phyloP scores from a whole-genome alignment of 2,888 invertebrate species.

The Sepioteuthis lessoniana region DNA sequence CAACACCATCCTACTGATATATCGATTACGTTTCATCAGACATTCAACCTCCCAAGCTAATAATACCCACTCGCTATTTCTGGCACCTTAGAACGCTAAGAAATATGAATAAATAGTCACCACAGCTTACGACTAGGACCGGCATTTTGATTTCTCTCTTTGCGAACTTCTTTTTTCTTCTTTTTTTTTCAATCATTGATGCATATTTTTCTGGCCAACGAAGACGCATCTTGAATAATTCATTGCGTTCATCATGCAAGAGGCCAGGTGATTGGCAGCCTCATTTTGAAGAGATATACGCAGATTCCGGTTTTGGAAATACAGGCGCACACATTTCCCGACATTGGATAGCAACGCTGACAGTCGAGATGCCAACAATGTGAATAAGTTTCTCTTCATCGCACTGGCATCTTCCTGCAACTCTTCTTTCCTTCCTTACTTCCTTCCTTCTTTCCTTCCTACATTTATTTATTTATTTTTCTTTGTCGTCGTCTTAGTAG shows the following conservation, averaged over 20 bases:
- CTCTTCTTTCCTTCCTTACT: background rate
- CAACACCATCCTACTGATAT: background rate
- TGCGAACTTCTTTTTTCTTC: background rate
- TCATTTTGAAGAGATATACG: background rate
- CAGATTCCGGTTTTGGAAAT: background rate
- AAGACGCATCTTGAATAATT: background rate
- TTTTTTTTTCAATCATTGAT: too few relatives aligned
- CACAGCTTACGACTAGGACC: background rate
- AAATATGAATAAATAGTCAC: background rate
- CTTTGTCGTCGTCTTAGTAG: background rate
- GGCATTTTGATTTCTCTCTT: background rate
- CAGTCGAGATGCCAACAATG: background rate
- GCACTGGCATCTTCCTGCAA: background rate
- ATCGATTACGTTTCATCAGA: background rate
- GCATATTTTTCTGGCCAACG: background rate
- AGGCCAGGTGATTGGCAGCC: background rate
- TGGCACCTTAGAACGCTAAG: background rate
- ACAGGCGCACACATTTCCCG: background rate
- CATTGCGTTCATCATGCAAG: conserved; percentile 18
- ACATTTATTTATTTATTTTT: background rate
- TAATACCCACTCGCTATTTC: background rate
- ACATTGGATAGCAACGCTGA: background rate
- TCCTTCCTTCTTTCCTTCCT: background rate
- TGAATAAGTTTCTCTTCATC: background rate
- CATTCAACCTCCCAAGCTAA: background rate